Base-by-base conservation (phyloP, 1,140 invertebrate species). In the Ptiloglossa arizonensis region DNA sequence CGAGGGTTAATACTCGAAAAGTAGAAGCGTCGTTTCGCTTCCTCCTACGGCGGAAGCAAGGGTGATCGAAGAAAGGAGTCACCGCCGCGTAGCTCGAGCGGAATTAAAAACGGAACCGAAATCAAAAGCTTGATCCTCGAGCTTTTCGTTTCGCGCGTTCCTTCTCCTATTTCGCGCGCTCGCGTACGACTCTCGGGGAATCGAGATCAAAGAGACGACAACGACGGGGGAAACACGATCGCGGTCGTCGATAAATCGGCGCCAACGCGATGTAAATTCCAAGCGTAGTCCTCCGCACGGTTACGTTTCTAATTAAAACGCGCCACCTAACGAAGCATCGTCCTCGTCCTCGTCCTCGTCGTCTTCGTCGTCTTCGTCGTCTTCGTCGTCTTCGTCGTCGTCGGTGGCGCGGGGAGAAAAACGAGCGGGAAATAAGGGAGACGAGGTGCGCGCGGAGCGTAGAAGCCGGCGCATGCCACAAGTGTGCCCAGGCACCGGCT, bases 391-490 rank as follows among this genome's bases (percentile, higher is more conserved):
- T n/a, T n/a, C n/a, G n/a, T n/a, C n/a, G n/a, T n/a, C n/a, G n/a
- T n/a, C n/a, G n/a, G n/a, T n/a, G n/a, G n/a, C n/a, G n/a, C n/a
- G 52, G 11, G 44, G 32, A 64, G 63, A 54, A 41, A 48, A 56
- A 52, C 19, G 32, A 9, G 22, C 11, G 68, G 48, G 46, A 66
- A 78, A n/a, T n/a, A n/a, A n/a, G n/a, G n/a, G 19, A 15, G 59
- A n/a, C 17, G 19, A n/a, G 24, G 29, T 68, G 35, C 38, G 46
- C n/a, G 48, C 64, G n/a, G n/a, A 56, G 50, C 44, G 35, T 24
- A 70, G 50, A 86, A 83, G 86, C 80, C 87, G 87, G 88, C 87
- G 88, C 89, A 91, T 91, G 90, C 90, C 89, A 88, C 88, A 90
- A 91, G 88, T 91, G 90, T 89, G 88, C 85, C 86, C 84, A 77